These are phyloP conservation scores for Thecophora atra DNA, from an alignment of 2,888 invertebrate species.

Conservation along the genomic window DNA sequence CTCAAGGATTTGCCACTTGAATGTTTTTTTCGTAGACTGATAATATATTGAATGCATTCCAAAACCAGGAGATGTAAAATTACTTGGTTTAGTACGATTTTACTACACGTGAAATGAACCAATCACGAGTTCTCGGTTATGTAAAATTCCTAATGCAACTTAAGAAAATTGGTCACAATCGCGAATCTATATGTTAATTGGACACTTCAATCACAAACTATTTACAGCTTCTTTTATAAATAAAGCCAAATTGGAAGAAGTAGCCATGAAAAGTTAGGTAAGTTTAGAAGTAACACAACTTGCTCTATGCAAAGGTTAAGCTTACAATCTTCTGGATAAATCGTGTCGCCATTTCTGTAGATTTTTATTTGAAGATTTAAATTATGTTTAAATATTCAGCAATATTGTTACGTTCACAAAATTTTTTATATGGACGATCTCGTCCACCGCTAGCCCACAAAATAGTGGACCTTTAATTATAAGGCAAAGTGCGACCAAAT, in stretches of 20 bases:
- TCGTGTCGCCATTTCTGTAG: conserved; percentile 61
- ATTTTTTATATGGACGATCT: no score
- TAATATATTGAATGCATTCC: no score
- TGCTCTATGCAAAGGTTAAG: conserved; percentile 24
- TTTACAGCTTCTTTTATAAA: conserved; percentile 46
- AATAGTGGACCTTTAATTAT: no score
- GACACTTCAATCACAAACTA: conserved; percentile 28
- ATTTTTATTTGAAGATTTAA: background rate
- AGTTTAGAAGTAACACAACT: background rate
- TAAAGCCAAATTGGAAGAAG: conserved; percentile 30
- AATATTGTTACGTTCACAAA: no score
- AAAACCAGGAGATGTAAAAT: no score
- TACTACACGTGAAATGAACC: no score
- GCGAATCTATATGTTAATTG: conserved; percentile 40
- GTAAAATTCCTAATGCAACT: conserved; percentile 9
- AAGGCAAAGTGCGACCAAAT: no score
- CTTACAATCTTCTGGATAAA: conserved; percentile 66
- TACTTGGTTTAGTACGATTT: no score
- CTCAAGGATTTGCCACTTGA: no score
- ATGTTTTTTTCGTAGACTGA: no score
- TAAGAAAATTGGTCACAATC: conserved; percentile 16
- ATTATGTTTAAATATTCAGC: background rate
- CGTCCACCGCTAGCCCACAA: no score
- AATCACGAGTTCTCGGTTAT: conserved; percentile 11
- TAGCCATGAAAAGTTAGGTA: background rate